Conservation (phyloP, 37 sponge, comb jelly and placozoan species). For the Halisarca cf. caerulea region DNA sequence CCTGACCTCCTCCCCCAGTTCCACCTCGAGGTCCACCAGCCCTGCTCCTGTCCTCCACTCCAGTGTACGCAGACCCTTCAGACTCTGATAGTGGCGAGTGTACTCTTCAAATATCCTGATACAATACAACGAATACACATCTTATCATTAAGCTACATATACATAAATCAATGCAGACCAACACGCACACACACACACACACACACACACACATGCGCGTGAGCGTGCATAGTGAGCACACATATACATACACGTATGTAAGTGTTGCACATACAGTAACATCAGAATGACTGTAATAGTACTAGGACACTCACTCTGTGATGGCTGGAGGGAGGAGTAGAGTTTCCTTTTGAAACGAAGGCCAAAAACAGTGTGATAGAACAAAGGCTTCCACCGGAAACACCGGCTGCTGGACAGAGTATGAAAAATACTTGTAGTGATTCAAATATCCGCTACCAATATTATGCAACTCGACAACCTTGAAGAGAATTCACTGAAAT, state of each 20-base stretch:
- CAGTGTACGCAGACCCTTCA: conserved; percentile 83
- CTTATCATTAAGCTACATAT: no score
- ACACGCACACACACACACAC: no score
- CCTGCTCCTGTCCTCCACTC: conserved; percentile 89
- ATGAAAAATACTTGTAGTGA: no score
- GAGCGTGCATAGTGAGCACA: no score
- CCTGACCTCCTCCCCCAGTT: conserved; percentile 55
- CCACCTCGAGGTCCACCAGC: conserved; percentile 77
- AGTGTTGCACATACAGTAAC: no score
- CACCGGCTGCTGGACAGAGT: not conserved
- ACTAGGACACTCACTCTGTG: conserved; percentile 33
- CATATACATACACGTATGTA: no score
- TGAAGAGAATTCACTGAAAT: no score
- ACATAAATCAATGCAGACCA: no score
- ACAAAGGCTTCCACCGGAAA: conserved; percentile 56
- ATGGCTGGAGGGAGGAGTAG: conserved; percentile 70
- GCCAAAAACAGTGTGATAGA: conserved; percentile 94
- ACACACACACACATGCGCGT: no score
- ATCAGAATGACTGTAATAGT: not conserved
- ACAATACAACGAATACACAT: no score
- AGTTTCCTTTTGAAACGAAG: conserved; percentile 77
- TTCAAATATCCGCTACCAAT: no score
- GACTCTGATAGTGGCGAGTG: conserved; percentile 33
- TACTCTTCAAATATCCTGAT: conserved; percentile 64
- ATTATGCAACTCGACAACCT: no score